Evolutionary conservation across 2,888 invertebrate genomes (phyloP).

Genomic region (Eupithecia dodoneata): DNA sequence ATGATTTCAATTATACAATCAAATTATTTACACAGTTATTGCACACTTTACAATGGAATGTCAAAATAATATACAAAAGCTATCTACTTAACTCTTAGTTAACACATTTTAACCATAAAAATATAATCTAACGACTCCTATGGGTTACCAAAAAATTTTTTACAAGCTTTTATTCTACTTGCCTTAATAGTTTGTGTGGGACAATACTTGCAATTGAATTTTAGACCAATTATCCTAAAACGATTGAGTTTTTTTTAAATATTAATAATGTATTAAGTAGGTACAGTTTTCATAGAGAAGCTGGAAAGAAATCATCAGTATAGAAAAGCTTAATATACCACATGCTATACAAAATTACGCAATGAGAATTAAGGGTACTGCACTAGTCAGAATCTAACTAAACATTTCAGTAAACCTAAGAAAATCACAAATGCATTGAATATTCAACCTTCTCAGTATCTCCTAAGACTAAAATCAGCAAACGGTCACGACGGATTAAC

Average conservation of each 20-base stretch:
- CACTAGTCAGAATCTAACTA: conserved; percentile 56
- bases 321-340: not conserved
- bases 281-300: not conserved
- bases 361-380: conserved; percentile 57
- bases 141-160: not conserved
- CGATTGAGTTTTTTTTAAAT: no score
- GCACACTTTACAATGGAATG: conserved; percentile 78
- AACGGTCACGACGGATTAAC: conserved; percentile 69
- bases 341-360: not conserved
- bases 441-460: conserved; percentile 44
- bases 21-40: conserved; percentile 53
- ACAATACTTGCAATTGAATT: no score
- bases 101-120: not conserved
- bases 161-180: not conserved
- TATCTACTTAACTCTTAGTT: not conserved
- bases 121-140: not conserved
- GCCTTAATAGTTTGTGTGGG: no score
- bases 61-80: conserved; percentile 49
- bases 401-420: conserved; percentile 70
- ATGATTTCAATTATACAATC: conserved; percentile 12
- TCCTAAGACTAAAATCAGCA: conserved; percentile 34
- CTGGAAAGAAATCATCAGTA: not conserved
- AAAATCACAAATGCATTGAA: conserved; percentile 78
- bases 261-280: no score
- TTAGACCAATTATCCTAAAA: no score